Percentiles rank a stretch among this genome's conserved stretches.
Conservation (phyloP, 1,140 invertebrate genomes). For the Adoxophyes honmai region DNA sequence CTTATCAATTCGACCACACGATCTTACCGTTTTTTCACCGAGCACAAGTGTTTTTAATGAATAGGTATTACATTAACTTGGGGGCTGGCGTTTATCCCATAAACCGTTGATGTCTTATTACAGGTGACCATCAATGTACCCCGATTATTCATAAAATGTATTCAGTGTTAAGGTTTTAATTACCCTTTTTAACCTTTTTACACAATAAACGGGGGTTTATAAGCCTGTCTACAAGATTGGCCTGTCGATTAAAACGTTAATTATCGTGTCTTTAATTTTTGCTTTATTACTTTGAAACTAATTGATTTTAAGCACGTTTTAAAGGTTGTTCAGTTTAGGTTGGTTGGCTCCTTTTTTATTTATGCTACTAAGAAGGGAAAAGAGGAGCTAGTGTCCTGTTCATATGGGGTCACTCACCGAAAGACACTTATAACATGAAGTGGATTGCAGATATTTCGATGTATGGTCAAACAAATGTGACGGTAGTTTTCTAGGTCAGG, state of each 20-base stretch:
- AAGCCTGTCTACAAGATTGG: slow-evolving; percentile 13
- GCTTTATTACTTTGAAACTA: slow-evolving; percentile 8
- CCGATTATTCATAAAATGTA: slow-evolving; percentile 56
- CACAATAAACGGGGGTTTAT: slow-evolving; percentile 15
- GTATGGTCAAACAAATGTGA: too few species aligned
- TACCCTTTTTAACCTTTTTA: slow-evolving; percentile 27
- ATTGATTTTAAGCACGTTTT: slow-evolving; percentile 12
- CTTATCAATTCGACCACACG: slow-evolving; percentile 29
- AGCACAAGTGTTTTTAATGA: slow-evolving; percentile 61
- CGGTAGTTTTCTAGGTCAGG: too few species aligned
- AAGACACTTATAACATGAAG: too few species aligned
- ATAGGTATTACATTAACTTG: slow-evolving; percentile 59
- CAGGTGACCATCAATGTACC: slow-evolving; percentile 39
- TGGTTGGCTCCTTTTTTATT: not conserved
- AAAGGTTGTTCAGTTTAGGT: slow-evolving; percentile 1
- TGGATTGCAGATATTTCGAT: too few species aligned
- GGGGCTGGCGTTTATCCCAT: slow-evolving; percentile 51
- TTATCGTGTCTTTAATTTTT: slow-evolving; percentile 9
- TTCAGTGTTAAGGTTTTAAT: slow-evolving; percentile 57
- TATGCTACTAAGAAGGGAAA: too few species aligned
- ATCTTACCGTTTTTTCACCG: slow-evolving; percentile 47
- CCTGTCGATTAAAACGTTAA: slow-evolving; percentile 13
- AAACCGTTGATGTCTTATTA: slow-evolving; percentile 69
- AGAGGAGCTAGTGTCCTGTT: too few species aligned
- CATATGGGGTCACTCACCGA: too few species aligned